These are phyloP conservation scores for Coreius guichenoti DNA, from an alignment of 2,797 vertebrate species.

Conservation along the genomic window DNA sequence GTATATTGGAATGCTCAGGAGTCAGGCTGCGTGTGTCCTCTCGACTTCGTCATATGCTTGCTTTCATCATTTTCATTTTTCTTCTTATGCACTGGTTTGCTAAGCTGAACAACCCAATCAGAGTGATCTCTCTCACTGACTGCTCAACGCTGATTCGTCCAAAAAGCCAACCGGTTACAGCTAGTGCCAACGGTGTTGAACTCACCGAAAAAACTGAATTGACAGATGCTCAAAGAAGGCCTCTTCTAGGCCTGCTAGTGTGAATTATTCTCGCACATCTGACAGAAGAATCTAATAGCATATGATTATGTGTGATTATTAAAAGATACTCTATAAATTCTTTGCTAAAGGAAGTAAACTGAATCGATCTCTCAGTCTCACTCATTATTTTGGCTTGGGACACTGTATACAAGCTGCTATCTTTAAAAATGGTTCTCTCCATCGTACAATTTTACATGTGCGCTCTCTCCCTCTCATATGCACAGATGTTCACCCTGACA, in stretches of 20 bases:
- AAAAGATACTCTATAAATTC: background rate
- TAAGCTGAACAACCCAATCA: background rate
- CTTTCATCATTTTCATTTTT: background rate
- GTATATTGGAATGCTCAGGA: background rate
- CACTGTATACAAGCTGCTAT: constrained; percentile 2
- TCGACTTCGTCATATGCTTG: background rate
- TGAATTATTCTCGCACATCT: background rate
- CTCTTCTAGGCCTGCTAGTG: background rate
- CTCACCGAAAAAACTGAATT: background rate
- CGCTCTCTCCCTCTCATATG: constrained; percentile 67
- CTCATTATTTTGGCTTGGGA: constrained; percentile 46
- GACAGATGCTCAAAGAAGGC: background rate
- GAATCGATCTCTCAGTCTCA: background rate
- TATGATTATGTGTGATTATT: background rate
- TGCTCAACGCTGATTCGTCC: background rate
- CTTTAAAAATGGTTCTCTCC: constrained; percentile 13
- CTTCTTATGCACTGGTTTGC: background rate
- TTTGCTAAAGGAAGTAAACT: background rate
- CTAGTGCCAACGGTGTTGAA: background rate
- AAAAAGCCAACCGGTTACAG: background rate
- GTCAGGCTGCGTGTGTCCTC: background rate
- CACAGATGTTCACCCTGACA: constrained; percentile 71
- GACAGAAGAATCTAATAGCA: background rate
- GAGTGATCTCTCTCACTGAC: background rate
- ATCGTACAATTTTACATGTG: background rate